phyloP scores from a whole-genome alignment of 1,140 invertebrate genomes.

The Ooceraea biroi region DNA sequence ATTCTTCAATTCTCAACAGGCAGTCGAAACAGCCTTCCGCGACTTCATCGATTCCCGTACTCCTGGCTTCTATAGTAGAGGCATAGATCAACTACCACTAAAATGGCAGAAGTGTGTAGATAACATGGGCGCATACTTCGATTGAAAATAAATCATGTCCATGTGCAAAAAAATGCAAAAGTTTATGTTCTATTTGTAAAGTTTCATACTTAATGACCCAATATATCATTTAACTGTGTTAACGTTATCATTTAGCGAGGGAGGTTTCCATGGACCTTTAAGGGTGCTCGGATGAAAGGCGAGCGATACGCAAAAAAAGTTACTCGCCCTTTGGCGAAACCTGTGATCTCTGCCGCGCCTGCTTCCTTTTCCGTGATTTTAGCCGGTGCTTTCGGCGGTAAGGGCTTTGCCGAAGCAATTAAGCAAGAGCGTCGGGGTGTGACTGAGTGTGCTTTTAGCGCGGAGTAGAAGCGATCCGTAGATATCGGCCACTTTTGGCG shows the following conservation, averaged over 20 bases:
- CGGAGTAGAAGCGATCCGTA: constrained; percentile 42
- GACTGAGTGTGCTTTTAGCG: constrained; percentile 67
- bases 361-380: constrained; percentile 40
- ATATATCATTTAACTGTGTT: background rate
- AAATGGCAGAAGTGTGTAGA: too few species aligned
- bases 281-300: background rate
- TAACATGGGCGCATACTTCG: too few species aligned
- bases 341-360: constrained; percentile 11
- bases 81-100: too few species aligned
- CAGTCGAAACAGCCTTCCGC: too few species aligned
- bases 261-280: too few species aligned
- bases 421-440: constrained; percentile 58
- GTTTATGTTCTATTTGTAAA: too few species aligned
- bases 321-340: background rate
- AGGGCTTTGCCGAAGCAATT: constrained; percentile 59
- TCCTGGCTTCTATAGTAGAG: too few species aligned
- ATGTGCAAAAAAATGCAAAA: too few species aligned
- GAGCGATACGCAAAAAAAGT: background rate
- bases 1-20: too few species aligned
- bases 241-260: background rate
- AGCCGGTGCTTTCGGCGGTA: constrained; percentile 14
- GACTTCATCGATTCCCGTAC: too few species aligned
- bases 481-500: constrained; percentile 59
- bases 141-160: too few species aligned
- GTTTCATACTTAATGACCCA: too few species aligned